Conservation (phyloP, 1,140 invertebrate genomes). For the Drosophila seguyi region DNA sequence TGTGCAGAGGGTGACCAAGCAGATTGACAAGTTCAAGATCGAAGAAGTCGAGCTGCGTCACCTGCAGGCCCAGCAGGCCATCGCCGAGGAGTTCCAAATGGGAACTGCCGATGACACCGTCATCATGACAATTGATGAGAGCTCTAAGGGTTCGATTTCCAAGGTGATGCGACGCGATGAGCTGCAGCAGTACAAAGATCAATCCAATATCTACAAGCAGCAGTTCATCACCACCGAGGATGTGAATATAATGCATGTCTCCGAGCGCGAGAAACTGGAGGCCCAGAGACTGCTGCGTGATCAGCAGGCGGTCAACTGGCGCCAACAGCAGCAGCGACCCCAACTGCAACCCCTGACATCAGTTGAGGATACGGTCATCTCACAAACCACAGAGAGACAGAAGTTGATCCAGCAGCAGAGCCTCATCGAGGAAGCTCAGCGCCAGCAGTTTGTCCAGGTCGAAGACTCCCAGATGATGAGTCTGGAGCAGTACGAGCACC, state of each 20-base stretch:
- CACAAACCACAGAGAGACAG: slow-evolving; percentile 62
- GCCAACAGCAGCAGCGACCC: slow-evolving; percentile 64
- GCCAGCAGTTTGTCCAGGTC: slow-evolving; percentile 66
- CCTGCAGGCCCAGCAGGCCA: slow-evolving; percentile 63
- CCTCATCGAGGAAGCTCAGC: slow-evolving; percentile 64
- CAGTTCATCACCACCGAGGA: slow-evolving; percentile 80
- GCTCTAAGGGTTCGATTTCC: slow-evolving; percentile 76
- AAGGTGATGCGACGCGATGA: slow-evolving; percentile 68
- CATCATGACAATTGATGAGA: slow-evolving; percentile 69
- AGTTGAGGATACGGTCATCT: slow-evolving; percentile 80
- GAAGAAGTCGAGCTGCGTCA: slow-evolving; percentile 79
- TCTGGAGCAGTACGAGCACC: slow-evolving; percentile 74
- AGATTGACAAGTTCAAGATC: slow-evolving; percentile 83
- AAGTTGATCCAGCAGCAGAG: slow-evolving; percentile 62
- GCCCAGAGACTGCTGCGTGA: slow-evolving; percentile 65
- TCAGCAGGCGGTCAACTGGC: slow-evolving; percentile 80
- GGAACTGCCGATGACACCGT: slow-evolving; percentile 53
- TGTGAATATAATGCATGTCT: slow-evolving; percentile 74
- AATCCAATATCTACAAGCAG: slow-evolving; percentile 65
- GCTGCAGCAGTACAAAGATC: slow-evolving; percentile 71
- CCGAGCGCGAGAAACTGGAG: slow-evolving; percentile 75
- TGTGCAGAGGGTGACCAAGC: slow-evolving; percentile 75
- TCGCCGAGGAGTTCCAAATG: slow-evolving; percentile 57
- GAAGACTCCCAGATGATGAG: slow-evolving; percentile 81
- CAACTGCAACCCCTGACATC: slow-evolving; percentile 70